A percentile compares a stretch with the other conserved stretches of the same genome.
Evolutionary conservation across 2,797 vertebrate species (phyloP).

Genomic region (Mareca penelope): DNA sequence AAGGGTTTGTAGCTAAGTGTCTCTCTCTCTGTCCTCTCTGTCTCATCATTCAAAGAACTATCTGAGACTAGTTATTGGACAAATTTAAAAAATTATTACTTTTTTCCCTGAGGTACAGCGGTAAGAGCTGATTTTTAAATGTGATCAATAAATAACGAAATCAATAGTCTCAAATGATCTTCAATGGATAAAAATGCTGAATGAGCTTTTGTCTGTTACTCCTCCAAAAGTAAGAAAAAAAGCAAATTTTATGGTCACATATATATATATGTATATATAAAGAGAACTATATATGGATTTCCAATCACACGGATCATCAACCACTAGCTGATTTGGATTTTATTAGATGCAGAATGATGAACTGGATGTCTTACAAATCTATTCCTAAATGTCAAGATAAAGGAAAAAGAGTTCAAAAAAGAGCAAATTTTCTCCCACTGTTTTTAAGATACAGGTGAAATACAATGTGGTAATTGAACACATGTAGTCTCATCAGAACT

Average conservation of each 20-base stretch:
- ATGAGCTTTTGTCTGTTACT: neutral
- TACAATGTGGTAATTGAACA: neutral
- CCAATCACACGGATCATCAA: neutral
- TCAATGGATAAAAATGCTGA: neutral
- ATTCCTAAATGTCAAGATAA: neutral
- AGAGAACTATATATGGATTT: neutral
- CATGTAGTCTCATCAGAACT: neutral
- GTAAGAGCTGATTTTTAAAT: neutral
- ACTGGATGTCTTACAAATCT: neutral
- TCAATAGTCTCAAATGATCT: neutral
- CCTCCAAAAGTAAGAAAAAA: neutral
- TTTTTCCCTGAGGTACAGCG: neutral
- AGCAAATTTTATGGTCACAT: neutral
- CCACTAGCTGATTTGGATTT: neutral
- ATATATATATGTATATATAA: fast-evolving
- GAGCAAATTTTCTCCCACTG: neutral
- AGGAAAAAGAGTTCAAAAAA: neutral
- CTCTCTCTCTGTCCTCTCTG: neutral
- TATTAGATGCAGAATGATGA: neutral
- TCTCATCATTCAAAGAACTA: neutral
- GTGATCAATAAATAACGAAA: neutral
- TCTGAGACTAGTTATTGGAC: neutral
- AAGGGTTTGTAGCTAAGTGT: neutral
- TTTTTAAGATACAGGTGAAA: neutral
- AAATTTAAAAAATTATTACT: too few relatives aligned